A percentile compares a stretch with the other conserved stretches of the same genome.
These are phyloP conservation scores for Callithrix jacchus DNA, from an alignment of 2,113 vertebrate species.

Conservation along the genomic window DNA sequence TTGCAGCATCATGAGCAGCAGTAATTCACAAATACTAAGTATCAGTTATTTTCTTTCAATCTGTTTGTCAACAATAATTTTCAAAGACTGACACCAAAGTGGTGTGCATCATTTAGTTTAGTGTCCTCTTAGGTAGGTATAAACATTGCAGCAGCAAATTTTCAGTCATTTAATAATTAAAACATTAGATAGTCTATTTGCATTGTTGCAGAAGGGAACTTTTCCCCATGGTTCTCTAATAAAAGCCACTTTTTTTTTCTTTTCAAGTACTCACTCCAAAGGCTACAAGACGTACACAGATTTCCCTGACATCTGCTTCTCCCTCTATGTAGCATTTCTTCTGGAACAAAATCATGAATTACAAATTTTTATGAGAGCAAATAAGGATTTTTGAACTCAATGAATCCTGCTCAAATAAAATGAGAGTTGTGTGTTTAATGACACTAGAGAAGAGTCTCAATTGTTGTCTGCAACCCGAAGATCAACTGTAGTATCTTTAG, in stretches of 20 bases:
- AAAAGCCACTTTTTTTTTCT: constrained; percentile 14
- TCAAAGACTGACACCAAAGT: not conserved
- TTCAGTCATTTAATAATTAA: not conserved
- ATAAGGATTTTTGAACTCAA: not conserved
- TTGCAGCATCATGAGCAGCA: not conserved
- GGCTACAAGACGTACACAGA: not conserved
- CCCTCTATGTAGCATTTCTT: constrained; percentile 13
- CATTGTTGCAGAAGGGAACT: not conserved
- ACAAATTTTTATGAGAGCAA: not conserved
- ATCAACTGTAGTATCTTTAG: not conserved
- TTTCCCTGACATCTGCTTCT: constrained; percentile 4
- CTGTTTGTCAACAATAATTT: not conserved
- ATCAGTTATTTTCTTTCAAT: not conserved
- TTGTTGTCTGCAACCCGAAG: not conserved
- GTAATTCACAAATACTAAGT: not conserved
- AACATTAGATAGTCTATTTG: not conserved
- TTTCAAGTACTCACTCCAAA: constrained; percentile 2
- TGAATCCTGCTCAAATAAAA: not conserved
- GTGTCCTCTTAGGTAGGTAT: not conserved
- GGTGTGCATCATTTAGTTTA: not conserved
- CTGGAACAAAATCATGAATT: not conserved
- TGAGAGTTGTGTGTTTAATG: not conserved
- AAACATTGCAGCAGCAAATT: not conserved
- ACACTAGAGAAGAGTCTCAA: not conserved
- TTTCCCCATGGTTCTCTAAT: not conserved